Evolutionary conservation across 2,113 vertebrate genomes (phyloP), one percentile per base, ranked within the genome.

Genomic region (Gasterosteus aculeatus): DNA sequence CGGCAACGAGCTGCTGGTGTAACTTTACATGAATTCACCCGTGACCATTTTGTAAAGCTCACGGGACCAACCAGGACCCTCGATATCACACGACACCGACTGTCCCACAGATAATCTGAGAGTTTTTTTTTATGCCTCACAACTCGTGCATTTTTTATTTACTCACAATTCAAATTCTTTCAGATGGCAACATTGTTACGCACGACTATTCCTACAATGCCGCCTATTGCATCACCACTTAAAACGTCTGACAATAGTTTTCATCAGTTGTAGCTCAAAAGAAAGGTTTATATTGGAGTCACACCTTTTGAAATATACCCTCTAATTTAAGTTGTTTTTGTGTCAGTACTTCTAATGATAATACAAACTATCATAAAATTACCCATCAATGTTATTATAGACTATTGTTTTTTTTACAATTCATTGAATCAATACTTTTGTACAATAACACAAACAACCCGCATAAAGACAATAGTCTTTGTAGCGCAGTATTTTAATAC

Each of bases 41-140:
- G 1, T 47, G 14, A 10, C 7, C 33, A 15, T 85, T 81, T 18
- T 70, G 78, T 62, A 71, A 66, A 58, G 9, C 10, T 11, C 33
- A 0, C 1, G 11, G 33, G 7, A 31, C 41, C 7, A 26, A 57
- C 41, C 49, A 57, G 47, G 4, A 2, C 19, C 35, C 5, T 0
- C 4, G 2, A 59, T 39, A 46, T 4, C 5, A 1, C 62, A 26
- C 3, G 26, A 11, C 42, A 1, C 4, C 54, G 46, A 51, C 7
- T 56, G 38, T 56, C 35, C 22, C 22, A 26, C 22, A 26, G 22
- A 26, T 26, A 10, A 53, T 9, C 54, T 5, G 15, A 1, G 39
- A 42, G 39, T 26, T 62, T 62, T 57, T 14, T 31, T 33, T 51
- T 19, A 26, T 10, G 16, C 7, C 7, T 31, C 39, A 31, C 6